Evolutionary conservation across 2,113 vertebrate species (phyloP), one percentile per base, ranked within the genome.

Genomic region (Poeciliopsis retropinna): DNA sequence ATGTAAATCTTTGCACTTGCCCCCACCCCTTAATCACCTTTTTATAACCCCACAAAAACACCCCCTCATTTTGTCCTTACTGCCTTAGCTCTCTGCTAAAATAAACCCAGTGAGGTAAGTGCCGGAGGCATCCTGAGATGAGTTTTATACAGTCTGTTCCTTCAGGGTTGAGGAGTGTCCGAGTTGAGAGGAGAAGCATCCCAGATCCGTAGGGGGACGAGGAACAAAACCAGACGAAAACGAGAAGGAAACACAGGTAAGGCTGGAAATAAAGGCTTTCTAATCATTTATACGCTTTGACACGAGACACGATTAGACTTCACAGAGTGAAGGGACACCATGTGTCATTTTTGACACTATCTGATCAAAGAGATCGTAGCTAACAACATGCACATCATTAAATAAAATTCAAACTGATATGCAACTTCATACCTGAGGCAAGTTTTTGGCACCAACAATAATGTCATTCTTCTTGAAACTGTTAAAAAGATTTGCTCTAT

Each of bases 91-190:
- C 73, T 81, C 73, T 77, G 88, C 90, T 92, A 94, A 95, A 94
- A 91, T 92, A 94, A 92, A 92, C 84, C 71, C 47, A 3, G 74
- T 95, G 94, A 95, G 91, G 85, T 94, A 89, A 95, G 88, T 31
- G 2, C 65, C 62, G 28, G 27, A 85, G 85, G 90, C 80, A 85
- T 90, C 86, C 75, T 64, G 82, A 78, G 81, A 70, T 83, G 82
- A 78, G 72, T 84, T 88, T 87, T 81, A 86, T 89, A 91, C 82
- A 74, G 86, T 67, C 83, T 70, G 74, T 61, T 77, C 83, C 71
- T 64, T 74, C 75, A 62, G 51, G 61, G 67, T 68, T 32, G 68
- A 71, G 68, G 72, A 85, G 86, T 73, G 86, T 88, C 83, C 70
- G 65, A 88, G 75, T 22, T 67, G 80, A 76, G 84, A 2, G 62